phyloP scores from a whole-genome alignment of 2,113 vertebrate genomes.

The Tinamus guttatus region DNA sequence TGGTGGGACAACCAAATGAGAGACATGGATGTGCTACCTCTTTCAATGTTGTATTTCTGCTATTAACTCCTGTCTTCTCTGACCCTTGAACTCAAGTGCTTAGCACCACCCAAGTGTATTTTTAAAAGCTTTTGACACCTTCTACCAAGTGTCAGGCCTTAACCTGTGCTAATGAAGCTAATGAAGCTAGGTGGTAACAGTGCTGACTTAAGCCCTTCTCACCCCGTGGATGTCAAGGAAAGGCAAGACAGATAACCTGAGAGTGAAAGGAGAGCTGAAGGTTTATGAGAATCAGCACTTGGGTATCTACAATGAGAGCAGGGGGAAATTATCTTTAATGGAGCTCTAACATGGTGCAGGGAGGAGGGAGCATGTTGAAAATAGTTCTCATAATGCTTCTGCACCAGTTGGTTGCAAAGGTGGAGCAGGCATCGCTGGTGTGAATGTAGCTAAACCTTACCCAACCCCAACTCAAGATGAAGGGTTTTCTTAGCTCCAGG shows the following conservation, averaged over 20 bases:
- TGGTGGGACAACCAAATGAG: not conserved
- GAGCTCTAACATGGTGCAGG: fast-evolving
- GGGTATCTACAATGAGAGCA: fast-evolving
- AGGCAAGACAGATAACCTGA: not conserved
- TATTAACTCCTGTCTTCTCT: too few species aligned
- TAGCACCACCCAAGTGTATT: not conserved
- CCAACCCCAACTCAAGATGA: not conserved
- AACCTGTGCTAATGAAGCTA: not conserved
- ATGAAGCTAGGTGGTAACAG: fast-evolving
- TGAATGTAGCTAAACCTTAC: not conserved
- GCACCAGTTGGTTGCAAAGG: not conserved
- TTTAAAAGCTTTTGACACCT: not conserved
- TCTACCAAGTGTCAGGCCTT: not conserved
- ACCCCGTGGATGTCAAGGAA: not conserved
- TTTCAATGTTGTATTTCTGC: too few species aligned
- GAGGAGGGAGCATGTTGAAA: not conserved
- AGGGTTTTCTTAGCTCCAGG: not conserved
- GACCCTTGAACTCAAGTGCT: not conserved
- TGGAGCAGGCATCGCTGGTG: not conserved
- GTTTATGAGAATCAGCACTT: not conserved
- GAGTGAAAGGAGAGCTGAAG: fast-evolving
- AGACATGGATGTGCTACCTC: too few species aligned
- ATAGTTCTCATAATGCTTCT: not conserved
- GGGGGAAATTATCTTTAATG: not conserved
- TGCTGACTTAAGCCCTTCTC: not conserved